Base-by-base conservation (phyloP, 2,888 invertebrate species). In the Ephialtes manifestator region DNA sequence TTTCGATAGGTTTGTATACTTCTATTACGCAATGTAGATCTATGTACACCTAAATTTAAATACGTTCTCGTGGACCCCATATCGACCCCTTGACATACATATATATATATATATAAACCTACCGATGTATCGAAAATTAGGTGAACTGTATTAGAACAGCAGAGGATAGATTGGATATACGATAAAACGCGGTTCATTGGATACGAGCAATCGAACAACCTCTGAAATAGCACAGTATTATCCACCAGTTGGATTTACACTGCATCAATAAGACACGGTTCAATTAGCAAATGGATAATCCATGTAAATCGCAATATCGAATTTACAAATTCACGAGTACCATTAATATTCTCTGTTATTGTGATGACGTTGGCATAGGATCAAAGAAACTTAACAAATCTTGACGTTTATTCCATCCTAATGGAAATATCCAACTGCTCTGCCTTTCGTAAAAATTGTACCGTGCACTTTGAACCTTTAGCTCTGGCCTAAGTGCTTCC, bases 381-480 rank as follows among this genome's bases (percentile, higher is more conserved):
- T 76, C 39, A 35, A 39, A 65, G 35, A 65, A 35, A 39, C 24
- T 4, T 10, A 18, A 5, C 35, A 8, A 53, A 39, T 51, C 20
- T 5, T 4, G 18, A 51, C 53, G 55, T 43, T 58, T 60, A 60
- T 60, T 46, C 31, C 28, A n/a, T 71, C 28, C 24, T 15, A 24
- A 55, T 65, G 63, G 39, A 53, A 72, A 72, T 65, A 63, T 72
- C 71, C 68, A 15, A 20, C 65, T 20, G 46, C 51, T 18, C 39
- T 5, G 63, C 48, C 43, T 72, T 20, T 39, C 39, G 28, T 72
- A 60, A 24, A 65, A 53, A 51, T 72, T 68, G 24, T 28, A 35
- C 39, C 28, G 53, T 35, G 43, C 39, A 79, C 60, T 80, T 80
- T 63, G 71, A 46, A 13, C 65, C 28, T 20, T n/a, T 28, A 65